Evolutionary conservation across 2,888 invertebrate genomes (phyloP), one percentile per base, ranked within the genome.

Genomic region (Aelia acuminata): DNA sequence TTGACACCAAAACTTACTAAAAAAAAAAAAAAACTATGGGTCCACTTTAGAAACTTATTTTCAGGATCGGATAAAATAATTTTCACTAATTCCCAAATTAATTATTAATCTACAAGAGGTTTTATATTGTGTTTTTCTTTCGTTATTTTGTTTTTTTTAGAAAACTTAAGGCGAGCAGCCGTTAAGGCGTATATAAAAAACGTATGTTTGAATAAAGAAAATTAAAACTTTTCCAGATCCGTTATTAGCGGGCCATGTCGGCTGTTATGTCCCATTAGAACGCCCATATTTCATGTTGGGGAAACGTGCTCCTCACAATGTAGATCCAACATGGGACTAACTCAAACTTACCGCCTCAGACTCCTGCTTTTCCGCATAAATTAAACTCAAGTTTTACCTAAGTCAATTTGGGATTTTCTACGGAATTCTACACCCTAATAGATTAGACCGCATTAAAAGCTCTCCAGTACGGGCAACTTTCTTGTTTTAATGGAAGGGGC

Each of bases 401-500:
- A 80, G 80, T 80, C 80, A 80, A 80, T 80, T 80, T 80, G 43
- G 63, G 80, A 80, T 80, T 80, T 80, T 80, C 80, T 43, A 80
- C 80, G 80, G 80, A 80, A 80, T 80, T 47, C 80, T 80, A 80
- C 80, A 80, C 80, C 80, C 80, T 80, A 43, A 80, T 80, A 80
- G 80, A 43, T 80, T 80, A 80, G 80, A 80, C 80, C 80, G 80
- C 80, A 80, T 80, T 80, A 80, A 80, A 80, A 80, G 80, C 80
- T 43, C 80, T 80, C 80, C 43, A 43, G 80, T 43, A 35, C 11
- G 47, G 80, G 43, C 7, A 80, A 80, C 80, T 80, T 80, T 80
- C 80, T 80, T 80, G 80, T 70, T 70, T 70, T 80, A 80, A 80
- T 80, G 80, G 80, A 35, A 47, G 43, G 43, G 80, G 43, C 13